Evolutionary conservation across 1,140 invertebrate genomes (phyloP), one percentile per base, ranked within the genome.

Genomic region (Tenebrio molitor): DNA sequence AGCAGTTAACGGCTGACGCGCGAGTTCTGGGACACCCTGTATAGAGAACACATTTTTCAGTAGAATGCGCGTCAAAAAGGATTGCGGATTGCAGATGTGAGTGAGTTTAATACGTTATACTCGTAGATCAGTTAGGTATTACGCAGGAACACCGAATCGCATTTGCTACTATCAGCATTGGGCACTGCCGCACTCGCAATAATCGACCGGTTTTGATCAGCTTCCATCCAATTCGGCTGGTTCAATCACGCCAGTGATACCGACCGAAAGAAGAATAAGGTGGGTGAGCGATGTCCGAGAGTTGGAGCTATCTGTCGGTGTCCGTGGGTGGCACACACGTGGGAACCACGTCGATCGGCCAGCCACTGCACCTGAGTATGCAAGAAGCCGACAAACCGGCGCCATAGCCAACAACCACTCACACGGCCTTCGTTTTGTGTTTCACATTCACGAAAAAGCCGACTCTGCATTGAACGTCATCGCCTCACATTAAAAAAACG

Each of bases 301-400:
- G 50, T 23, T 23, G 50, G 50, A 58, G 50, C 50, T 58, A 58
- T 58, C 50, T 33, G 50, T 58, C 23, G 50, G 23, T 58, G 50
- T 73, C 69, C 62, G 72, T 74, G 69, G 67, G 72, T 71, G 72
- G 72, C 25, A 36, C 33, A 71, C 62, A 71, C 72, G 68, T 74
- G 72, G 72, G 72, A 74, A 66, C 36, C 16, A 58, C 50, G 50
- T 33, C 50, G 36, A 34, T 29, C 42, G 36, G 29, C 29, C 41
- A 65, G 44, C 39, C 50, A 58, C 50, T 74, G 69, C 72, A 74
- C 72, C 72, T 74, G 72, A 74, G 72, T 74, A 74, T 74, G 72
- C 72, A 71, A 50, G 39, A 42, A 66, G 62, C 69, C 72, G 72
- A 69, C 72, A 69, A 19, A 64, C 46, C 53, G 72, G 72, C 72